A percentile compares a stretch with the other conserved stretches of the same genome.
Conservation (phyloP, 2,113 vertebrate species). For the Diadophis punctatus region DNA sequence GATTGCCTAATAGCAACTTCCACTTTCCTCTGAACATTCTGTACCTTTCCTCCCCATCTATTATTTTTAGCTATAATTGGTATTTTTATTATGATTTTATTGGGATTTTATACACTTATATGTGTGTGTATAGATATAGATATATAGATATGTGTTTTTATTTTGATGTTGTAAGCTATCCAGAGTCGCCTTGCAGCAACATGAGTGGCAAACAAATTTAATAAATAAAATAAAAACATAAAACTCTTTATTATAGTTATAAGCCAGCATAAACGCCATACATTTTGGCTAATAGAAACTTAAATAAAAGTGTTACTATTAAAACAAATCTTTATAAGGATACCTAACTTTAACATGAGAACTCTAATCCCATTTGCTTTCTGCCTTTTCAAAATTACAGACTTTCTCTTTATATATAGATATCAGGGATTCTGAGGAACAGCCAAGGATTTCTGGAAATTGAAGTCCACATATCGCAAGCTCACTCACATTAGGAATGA, state of each 20-base stretch:
- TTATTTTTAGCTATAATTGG: background rate
- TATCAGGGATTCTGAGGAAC: background rate
- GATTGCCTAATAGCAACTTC: background rate
- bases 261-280: background rate
- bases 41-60: background rate
- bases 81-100: background rate
- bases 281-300: background rate
- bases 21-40: background rate
- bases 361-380: background rate
- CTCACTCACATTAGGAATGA: background rate
- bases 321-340: background rate
- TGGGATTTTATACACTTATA: background rate
- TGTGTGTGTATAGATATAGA: background rate
- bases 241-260: background rate
- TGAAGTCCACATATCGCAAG: background rate
- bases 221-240: background rate
- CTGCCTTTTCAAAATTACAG: background rate
- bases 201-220: background rate
- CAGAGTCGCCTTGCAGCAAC: background rate
- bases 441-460: background rate
- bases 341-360: background rate
- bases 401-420: background rate
- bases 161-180: background rate
- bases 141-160: background rate
- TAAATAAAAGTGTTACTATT: background rate